Evolutionary conservation across 2,797 vertebrate species (phyloP), one percentile per base, ranked within the genome.

Genomic region (Ciconia nigra): DNA sequence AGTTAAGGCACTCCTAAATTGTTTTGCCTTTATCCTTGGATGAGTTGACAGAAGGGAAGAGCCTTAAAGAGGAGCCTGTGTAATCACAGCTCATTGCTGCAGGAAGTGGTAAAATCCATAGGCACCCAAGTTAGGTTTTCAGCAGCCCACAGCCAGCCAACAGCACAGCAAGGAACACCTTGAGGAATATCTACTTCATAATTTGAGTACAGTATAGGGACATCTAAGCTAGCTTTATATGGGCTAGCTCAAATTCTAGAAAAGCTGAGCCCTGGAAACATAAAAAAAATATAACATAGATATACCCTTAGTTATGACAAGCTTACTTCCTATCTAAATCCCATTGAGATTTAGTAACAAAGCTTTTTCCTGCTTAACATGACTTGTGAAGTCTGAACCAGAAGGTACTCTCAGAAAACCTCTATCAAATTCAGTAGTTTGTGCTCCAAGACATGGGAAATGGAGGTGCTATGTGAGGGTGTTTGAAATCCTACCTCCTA

Each of bases 291-390:
- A 16, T 1, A 49, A 46, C 37, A 70, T 1, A 51, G 11, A 24
- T 26, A 42, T 11, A 66, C 55, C 7, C 17, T 76, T 66, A 33
- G 19, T 81, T 87, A 39, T 12, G 17, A 77, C 20, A 87, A 83
- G 17, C 15, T 47, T 61, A 42, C n/a, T 57, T 88, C 22, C 1
- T 33, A 55, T 28, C 11, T 59, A 61, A 88, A 88, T 46, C 72
- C 13, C 24, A 61, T 4, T 20, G 41, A 72, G 21, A 93, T 76
- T 71, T 47, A 87, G n/a, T 12, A 71, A 79, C 29, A 66, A 73
- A 57, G 31, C 7, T 65, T 78, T 58, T 84, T 44, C 22, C 46
- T 0, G 0, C 12, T 67, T 69, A 54, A 54, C 0, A 1, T 39
- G n/a, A 58, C 29, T 46, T 35, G 7, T 52, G 35, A 55, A 35